Percentiles rank a stretch among this genome's conserved stretches.
Evolutionary conservation across 2,888 invertebrate species (phyloP).

Genomic region (Ametastegia equiseti): DNA sequence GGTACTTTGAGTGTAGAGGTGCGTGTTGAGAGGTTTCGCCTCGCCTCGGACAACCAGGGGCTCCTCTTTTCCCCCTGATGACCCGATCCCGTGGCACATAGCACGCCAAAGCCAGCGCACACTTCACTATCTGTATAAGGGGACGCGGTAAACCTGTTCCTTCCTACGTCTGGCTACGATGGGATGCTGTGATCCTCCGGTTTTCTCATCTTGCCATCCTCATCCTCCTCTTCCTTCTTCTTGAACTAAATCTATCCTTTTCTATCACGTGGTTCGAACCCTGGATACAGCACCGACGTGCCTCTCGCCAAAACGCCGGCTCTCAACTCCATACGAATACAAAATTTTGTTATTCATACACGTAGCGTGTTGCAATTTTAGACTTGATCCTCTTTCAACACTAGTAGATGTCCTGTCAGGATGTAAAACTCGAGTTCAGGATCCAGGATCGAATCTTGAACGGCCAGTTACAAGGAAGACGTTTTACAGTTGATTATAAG

Average conservation of each 20-base stretch:
- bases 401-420: too few relatives aligned
- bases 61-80: constrained; percentile 27
- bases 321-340: constrained; percentile 42
- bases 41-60: constrained; percentile 50
- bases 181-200: constrained; percentile 61
- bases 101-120: constrained; percentile 47
- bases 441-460: too few relatives aligned
- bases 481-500: too few relatives aligned
- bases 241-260: too few relatives aligned
- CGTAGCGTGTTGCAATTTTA: too few relatives aligned
- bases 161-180: constrained; percentile 64
- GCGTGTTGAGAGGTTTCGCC: constrained; percentile 62
- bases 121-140: constrained; percentile 58
- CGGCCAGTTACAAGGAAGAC: too few relatives aligned
- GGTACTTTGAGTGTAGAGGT: constrained; percentile 45
- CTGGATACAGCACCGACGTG: constrained; percentile 50
- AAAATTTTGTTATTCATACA: too few relatives aligned
- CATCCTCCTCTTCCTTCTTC: background rate
- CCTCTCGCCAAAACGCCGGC: constrained; percentile 58
- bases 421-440: too few relatives aligned
- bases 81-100: constrained; percentile 46
- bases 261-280: background rate
- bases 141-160: constrained; percentile 68
- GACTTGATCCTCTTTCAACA: too few relatives aligned
- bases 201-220: constrained; percentile 54